A percentile compares a stretch with the other conserved stretches of the same genome.
Conservation (phyloP, 2,797 vertebrate genomes). For the Pangasius sanitwongsei region DNA sequence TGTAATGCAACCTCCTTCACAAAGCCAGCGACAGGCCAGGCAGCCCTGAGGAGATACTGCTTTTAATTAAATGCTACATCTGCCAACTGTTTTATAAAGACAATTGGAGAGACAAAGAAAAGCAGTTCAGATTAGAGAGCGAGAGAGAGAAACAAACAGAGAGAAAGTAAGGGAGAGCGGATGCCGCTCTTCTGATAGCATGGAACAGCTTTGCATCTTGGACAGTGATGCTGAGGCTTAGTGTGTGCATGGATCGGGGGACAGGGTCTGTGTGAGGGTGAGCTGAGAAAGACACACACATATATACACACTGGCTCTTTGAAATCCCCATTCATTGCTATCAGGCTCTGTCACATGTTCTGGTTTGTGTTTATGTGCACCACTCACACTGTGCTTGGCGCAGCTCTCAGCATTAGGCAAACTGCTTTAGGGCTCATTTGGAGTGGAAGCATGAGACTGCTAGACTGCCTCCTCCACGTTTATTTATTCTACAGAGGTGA, state of each 20-base stretch:
- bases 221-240: slow-evolving; percentile 42
- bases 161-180: slow-evolving; percentile 64
- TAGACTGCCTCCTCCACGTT: slow-evolving; percentile 21
- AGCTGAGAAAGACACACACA: slow-evolving; percentile 35
- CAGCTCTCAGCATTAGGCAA: slow-evolving; percentile 28
- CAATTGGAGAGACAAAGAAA: slow-evolving; percentile 61
- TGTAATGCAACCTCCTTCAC: slow-evolving; percentile 77
- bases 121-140: slow-evolving; percentile 61
- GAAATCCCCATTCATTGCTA: slow-evolving; percentile 71
- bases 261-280: slow-evolving; percentile 50
- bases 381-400: slow-evolving; percentile 35
- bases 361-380: slow-evolving; percentile 55
- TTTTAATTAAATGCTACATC: slow-evolving; percentile 82
- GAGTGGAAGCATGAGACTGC: slow-evolving; percentile 41
- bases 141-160: slow-evolving; percentile 46
- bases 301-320: slow-evolving; percentile 52
- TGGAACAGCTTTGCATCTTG: slow-evolving; percentile 61
- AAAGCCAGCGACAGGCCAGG: slow-evolving; percentile 66
- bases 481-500: slow-evolving; percentile 11
- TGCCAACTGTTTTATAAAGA: slow-evolving; percentile 79
- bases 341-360: slow-evolving; percentile 66
- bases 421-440: slow-evolving; percentile 34
- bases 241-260: slow-evolving; percentile 50
- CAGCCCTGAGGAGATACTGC: slow-evolving; percentile 75
- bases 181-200: slow-evolving; percentile 66